A percentile compares a stretch with the other conserved stretches of the same genome.
phyloP scores from a whole-genome alignment of 2,797 vertebrate species.

The Gadopsis bispinosus region DNA sequence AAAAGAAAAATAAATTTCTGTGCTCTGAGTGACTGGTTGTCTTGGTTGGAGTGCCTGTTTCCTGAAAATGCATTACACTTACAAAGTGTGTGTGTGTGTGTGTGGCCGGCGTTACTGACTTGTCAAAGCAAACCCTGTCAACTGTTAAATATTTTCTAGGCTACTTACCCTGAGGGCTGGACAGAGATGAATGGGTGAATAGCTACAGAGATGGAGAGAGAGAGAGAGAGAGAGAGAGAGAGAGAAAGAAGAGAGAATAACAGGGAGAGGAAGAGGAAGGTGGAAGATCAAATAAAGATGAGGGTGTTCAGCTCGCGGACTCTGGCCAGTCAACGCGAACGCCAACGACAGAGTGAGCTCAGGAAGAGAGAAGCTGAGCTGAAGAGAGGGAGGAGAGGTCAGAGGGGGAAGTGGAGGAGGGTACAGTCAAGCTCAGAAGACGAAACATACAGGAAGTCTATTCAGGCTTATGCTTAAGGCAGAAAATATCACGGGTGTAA shows the following conservation, averaged over 20 bases:
- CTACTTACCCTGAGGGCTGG: constrained; percentile 82
- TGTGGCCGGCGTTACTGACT: constrained; percentile 39
- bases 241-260: constrained; percentile 6
- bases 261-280: constrained; percentile 48
- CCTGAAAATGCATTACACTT: constrained; percentile 29
- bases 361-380: constrained; percentile 65
- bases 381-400: constrained; percentile 71
- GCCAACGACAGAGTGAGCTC: constrained; percentile 78
- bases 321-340: constrained; percentile 94
- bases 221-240: constrained; percentile 10
- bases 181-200: constrained; percentile 60
- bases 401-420: constrained; percentile 73
- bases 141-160: constrained; percentile 62
- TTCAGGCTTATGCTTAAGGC: constrained; percentile 1
- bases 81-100: constrained; percentile 15
- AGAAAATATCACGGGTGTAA: constrained; percentile 26
- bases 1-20: constrained; percentile 2
- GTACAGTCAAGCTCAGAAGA: constrained; percentile 50
- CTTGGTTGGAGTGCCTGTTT: constrained; percentile 30
- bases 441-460: constrained; percentile 56
- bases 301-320: constrained; percentile 87
- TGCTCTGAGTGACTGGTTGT: constrained; percentile 4
- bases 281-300: constrained; percentile 60
- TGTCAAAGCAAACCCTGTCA: constrained; percentile 66
- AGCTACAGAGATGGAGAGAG: constrained; percentile 38